A percentile compares a stretch with the other conserved stretches of the same genome.
These are phyloP conservation scores for Cisticola juncidis DNA, from an alignment of 2,113 vertebrate species.

Conservation along the genomic window DNA sequence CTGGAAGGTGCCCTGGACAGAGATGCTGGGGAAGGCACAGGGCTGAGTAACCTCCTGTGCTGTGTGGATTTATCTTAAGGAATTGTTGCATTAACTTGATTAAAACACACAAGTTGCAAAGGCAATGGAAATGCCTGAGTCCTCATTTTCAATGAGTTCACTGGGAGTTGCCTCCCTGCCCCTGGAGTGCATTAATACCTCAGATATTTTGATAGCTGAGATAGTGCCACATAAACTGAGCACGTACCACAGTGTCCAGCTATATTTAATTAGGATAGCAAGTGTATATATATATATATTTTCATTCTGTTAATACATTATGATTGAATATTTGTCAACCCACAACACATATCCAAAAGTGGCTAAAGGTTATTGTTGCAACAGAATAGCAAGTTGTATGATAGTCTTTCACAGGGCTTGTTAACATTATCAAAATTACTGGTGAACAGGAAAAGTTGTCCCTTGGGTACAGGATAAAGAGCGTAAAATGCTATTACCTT, in stretches of 20 bases:
- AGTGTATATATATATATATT: not conserved
- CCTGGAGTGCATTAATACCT: conserved; percentile 9
- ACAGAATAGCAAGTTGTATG: not conserved
- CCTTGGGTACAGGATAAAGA: not conserved
- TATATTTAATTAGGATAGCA: not conserved
- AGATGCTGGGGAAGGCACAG: not conserved
- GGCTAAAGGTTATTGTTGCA: not conserved
- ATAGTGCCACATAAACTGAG: not conserved
- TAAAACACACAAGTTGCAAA: conserved; percentile 1
- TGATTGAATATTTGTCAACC: not conserved
- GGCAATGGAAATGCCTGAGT: conserved; percentile 28
- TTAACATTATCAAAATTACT: conserved; percentile 8
- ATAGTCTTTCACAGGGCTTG: not conserved
- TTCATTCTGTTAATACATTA: not conserved
- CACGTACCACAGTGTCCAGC: not conserved
- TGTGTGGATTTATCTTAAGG: not conserved
- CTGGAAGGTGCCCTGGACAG: not conserved
- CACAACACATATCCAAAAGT: not conserved
- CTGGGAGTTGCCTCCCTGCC: conserved; percentile 10
- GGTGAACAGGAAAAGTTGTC: not conserved
- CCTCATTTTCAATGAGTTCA: not conserved
- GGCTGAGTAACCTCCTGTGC: not conserved
- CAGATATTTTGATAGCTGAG: not conserved
- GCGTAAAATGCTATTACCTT: not conserved
- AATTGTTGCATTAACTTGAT: conserved; percentile 9